Evolutionary conservation across 1,140 invertebrate species (phyloP).

Genomic region (Drosophila serrata): DNA sequence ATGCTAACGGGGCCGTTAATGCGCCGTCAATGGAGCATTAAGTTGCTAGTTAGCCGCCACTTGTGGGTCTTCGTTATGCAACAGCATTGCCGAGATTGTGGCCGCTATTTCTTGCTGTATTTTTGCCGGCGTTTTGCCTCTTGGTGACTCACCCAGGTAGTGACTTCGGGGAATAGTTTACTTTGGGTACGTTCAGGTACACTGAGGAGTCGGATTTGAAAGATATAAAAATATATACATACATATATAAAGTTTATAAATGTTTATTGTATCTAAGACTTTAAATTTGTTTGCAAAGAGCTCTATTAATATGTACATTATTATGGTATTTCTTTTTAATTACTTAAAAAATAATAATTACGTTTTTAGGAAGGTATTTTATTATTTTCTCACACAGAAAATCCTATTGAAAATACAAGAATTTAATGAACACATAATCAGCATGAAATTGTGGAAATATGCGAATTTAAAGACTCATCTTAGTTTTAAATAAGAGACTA

Average conservation of each 20-base stretch:
- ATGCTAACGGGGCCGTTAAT: constrained; percentile 61
- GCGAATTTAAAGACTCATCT: neutral
- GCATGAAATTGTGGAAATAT: constrained; percentile 1
- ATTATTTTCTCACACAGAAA: neutral
- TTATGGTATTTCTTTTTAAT: neutral
- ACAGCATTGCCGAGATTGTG: constrained; percentile 37
- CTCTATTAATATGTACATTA: neutral
- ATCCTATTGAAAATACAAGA: neutral
- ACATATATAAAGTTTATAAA: too few species aligned
- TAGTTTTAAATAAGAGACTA: neutral
- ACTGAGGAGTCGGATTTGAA: neutral
- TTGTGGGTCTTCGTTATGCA: constrained; percentile 70
- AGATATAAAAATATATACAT: neutral
- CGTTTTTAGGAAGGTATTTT: neutral
- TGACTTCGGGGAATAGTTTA: constrained; percentile 7
- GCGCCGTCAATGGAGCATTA: constrained; percentile 68
- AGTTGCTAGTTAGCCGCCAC: constrained; percentile 59
- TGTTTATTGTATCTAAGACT: neutral
- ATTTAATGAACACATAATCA: neutral
- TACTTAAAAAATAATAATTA: neutral
- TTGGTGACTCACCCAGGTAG: constrained; percentile 30
- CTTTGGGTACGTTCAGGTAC: constrained; percentile 5
- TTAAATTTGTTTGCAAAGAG: neutral
- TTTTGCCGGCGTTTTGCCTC: constrained; percentile 18
- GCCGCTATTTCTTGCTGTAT: constrained; percentile 7